Evolutionary conservation across 2,113 vertebrate genomes (phyloP).

Genomic region (Cryptotis parvus): DNA sequence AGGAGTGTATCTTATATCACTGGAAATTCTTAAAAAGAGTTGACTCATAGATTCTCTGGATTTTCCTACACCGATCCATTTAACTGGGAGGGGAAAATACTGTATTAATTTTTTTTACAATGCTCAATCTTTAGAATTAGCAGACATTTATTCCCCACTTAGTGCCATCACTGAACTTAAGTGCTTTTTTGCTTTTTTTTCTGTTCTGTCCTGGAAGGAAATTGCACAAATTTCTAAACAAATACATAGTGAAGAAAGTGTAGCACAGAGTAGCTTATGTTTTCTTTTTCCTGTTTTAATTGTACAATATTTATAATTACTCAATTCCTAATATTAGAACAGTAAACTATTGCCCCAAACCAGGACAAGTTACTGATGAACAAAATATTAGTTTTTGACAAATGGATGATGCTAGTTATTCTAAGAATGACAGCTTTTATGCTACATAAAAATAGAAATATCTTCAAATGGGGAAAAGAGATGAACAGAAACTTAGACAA

Average conservation of each 20-base stretch:
- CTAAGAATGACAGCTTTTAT: neutral
- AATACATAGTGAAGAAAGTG: neutral
- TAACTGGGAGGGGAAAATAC: constrained; percentile 90
- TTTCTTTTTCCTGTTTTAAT: neutral
- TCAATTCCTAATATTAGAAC: neutral
- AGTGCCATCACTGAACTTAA: neutral
- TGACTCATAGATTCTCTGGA: constrained; percentile 99
- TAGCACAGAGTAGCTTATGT: neutral
- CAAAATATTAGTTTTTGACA: neutral
- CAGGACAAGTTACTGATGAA: neutral
- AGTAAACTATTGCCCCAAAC: constrained; percentile 1
- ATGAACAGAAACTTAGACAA: no score
- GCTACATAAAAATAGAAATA: neutral
- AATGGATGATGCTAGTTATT: neutral
- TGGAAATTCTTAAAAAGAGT: constrained; percentile 91
- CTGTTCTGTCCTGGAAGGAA: neutral
- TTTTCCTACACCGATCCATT: constrained; percentile 99
- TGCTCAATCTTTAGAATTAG: neutral
- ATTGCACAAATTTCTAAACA: neutral
- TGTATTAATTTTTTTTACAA: no score
- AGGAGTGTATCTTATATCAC: constrained; percentile 82
- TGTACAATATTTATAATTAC: neutral
- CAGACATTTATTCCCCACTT: neutral
- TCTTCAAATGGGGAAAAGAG: no score
- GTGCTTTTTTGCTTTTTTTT: neutral